These are phyloP conservation scores for Lepetodrilus schrolli DNA, from an alignment of 2,888 invertebrate genomes.

Conservation along the genomic window DNA sequence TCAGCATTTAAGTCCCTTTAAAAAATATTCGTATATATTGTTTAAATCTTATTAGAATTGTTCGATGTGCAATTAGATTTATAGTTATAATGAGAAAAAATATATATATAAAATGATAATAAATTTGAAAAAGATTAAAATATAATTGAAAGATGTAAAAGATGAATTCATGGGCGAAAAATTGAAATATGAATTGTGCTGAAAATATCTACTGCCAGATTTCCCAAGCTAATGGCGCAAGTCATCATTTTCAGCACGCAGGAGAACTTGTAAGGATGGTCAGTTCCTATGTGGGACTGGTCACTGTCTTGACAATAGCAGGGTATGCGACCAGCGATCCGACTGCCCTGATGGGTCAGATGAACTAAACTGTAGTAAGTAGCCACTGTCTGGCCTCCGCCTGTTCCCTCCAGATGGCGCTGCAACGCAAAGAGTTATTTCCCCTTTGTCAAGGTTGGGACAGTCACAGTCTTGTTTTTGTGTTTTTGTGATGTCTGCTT, in stretches of 20 bases:
- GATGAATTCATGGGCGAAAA: too few relatives aligned
- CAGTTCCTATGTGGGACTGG: slow-evolving; percentile 76
- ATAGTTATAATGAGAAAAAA: too few relatives aligned
- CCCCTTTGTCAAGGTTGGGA: slow-evolving; percentile 19
- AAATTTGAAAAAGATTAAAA: too few relatives aligned
- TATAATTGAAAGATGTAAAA: too few relatives aligned
- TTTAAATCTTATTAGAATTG: too few relatives aligned
- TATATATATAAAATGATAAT: too few relatives aligned
- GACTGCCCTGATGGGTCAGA: slow-evolving; percentile 65
- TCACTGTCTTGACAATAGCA: slow-evolving; percentile 82
- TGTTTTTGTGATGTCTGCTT: not conserved
- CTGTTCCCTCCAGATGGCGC: not conserved
- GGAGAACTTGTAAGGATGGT: slow-evolving; percentile 37
- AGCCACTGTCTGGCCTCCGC: not conserved
- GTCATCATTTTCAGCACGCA: slow-evolving; percentile 20
- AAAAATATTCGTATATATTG: too few relatives aligned
- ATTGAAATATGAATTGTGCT: not conserved
- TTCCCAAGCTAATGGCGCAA: not conserved
- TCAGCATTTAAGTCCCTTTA: too few relatives aligned
- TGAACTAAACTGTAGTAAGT: slow-evolving; percentile 43
- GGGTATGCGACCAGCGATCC: slow-evolving; percentile 48
- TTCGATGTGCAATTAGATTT: too few relatives aligned
- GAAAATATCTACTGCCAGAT: not conserved
- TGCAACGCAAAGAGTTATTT: slow-evolving; percentile 15
- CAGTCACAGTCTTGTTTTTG: slow-evolving; percentile 1